These are phyloP conservation scores for Lethrus apterus DNA, from an alignment of 1,140 invertebrate genomes.

Conservation along the genomic window DNA sequence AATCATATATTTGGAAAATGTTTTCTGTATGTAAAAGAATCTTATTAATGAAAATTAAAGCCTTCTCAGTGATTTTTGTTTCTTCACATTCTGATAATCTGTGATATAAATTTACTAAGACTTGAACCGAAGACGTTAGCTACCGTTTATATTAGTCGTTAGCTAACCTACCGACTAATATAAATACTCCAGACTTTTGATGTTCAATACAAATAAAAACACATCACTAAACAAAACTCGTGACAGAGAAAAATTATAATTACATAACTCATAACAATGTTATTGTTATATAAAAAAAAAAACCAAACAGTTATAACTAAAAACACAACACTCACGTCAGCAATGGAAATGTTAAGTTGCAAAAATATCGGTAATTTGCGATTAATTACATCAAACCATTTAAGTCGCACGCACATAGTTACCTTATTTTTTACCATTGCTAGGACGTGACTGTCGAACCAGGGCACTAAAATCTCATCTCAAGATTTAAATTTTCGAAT, in stretches of 20 bases:
- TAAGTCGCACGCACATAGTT: slow-evolving; percentile 18
- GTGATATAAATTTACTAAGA: too few relatives aligned
- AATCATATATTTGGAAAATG: too few relatives aligned
- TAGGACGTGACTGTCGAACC: slow-evolving; percentile 25
- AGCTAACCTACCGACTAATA: too few relatives aligned
- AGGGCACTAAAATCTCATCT: too few relatives aligned
- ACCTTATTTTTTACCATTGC: slow-evolving; percentile 27
- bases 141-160: too few relatives aligned
- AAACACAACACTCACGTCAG: slow-evolving; percentile 28
- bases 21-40: too few relatives aligned
- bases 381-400: slow-evolving; percentile 22
- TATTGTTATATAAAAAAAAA: background rate
- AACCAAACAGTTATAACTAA: background rate
- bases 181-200: too few relatives aligned
- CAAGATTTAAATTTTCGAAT: too few relatives aligned
- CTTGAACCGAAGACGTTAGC: too few relatives aligned
- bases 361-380: slow-evolving; percentile 17
- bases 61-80: too few relatives aligned
- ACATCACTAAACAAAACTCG: slow-evolving; percentile 1
- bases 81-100: too few relatives aligned
- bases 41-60: too few relatives aligned
- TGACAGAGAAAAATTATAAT: background rate
- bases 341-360: slow-evolving; percentile 35
- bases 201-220: background rate
- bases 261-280: background rate